These are phyloP conservation scores for Poicephalus gulielmi DNA, from an alignment of 2,113 vertebrate species.

Conservation along the genomic window DNA sequence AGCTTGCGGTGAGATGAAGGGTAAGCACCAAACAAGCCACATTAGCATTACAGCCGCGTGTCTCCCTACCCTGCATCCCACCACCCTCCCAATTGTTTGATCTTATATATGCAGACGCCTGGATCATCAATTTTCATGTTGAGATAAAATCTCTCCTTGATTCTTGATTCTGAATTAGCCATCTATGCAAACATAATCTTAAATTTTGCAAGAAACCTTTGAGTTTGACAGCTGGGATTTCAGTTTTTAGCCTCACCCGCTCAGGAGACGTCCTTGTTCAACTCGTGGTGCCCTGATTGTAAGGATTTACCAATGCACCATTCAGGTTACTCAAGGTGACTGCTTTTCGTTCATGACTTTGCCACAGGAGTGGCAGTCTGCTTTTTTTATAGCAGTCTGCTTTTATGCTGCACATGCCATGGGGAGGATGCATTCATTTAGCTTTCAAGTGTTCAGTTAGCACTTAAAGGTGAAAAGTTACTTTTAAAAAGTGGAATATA, in stretches of 20 bases:
- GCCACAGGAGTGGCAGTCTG: not conserved
- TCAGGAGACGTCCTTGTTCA: not conserved
- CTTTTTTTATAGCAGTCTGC: not conserved
- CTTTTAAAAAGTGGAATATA: not conserved
- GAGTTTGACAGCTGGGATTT: not conserved
- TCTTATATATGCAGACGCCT: not conserved
- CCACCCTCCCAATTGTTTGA: not conserved
- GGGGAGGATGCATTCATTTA: not conserved
- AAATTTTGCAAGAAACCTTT: not conserved
- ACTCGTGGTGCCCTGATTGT: not conserved
- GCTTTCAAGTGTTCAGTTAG: not conserved
- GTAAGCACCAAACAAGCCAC: not conserved
- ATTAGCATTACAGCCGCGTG: not conserved
- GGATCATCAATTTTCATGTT: not conserved
- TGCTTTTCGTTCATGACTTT: not conserved
- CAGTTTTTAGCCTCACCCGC: rapidly evolving
- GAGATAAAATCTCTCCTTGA: not conserved
- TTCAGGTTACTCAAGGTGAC: not conserved
- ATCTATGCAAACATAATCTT: not conserved
- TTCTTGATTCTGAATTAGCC: not conserved
- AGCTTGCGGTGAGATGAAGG: not conserved
- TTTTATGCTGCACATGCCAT: not conserved
- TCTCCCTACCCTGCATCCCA: not conserved
- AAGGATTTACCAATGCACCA: rapidly evolving
- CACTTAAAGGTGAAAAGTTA: not conserved